Conservation (phyloP, 2,888 invertebrate genomes). For the Ormia ochracea region DNA sequence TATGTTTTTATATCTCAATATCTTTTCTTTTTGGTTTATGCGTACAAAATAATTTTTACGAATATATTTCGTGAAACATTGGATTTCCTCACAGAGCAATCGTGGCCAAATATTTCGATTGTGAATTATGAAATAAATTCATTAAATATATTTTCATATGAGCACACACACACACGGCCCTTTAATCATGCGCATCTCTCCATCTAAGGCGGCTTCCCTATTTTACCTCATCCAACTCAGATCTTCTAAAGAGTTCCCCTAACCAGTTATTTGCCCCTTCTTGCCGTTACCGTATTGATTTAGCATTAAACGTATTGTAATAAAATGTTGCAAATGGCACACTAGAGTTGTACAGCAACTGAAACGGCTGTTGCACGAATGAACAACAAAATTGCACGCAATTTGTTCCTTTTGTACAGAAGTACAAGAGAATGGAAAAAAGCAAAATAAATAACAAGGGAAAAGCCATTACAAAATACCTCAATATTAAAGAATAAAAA, state of each 20-base stretch:
- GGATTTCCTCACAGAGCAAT: too few species aligned
- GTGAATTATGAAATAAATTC: too few species aligned
- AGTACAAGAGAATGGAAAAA: conserved; percentile 27
- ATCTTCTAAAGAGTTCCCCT: not conserved
- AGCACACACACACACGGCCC: too few species aligned
- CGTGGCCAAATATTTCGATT: too few species aligned
- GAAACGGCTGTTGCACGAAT: not conserved
- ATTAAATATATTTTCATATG: too few species aligned
- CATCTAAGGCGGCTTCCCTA: not conserved
- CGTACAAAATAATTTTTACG: too few species aligned
- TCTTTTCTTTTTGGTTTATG: too few species aligned
- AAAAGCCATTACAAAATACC: conserved; percentile 23
- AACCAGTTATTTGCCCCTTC: not conserved
- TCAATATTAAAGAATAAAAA: not conserved
- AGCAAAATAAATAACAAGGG: not conserved
- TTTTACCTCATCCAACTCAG: not conserved
- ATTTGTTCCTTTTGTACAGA: conserved; percentile 10
- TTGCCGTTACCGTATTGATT: conserved; percentile 1
- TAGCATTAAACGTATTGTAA: conserved; percentile 20
- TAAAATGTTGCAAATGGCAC: conserved; percentile 37
- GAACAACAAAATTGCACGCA: conserved; percentile 15
- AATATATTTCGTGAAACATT: too few species aligned
- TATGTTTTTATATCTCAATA: too few species aligned
- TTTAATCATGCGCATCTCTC: too few species aligned
- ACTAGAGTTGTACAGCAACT: conserved; percentile 6